A percentile compares a stretch with the other conserved stretches of the same genome.
Evolutionary conservation across 1,140 invertebrate genomes (phyloP).

Genomic region (Carposina sasakii): DNA sequence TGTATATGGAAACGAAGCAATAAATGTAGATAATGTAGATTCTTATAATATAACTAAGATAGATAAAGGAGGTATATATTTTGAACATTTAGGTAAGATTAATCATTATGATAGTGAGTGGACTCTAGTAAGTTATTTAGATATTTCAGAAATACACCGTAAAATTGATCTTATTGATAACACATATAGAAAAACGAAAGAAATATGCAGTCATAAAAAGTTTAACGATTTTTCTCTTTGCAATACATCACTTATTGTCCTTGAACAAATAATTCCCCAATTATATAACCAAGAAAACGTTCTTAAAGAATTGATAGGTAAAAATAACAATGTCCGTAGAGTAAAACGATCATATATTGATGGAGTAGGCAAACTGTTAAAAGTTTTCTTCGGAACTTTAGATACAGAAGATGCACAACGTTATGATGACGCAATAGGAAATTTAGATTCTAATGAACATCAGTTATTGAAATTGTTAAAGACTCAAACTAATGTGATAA

Average conservation of each 20-base stretch:
- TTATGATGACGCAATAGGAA: conserved; percentile 6
- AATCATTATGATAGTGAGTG: conserved; percentile 14
- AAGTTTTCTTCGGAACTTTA: background rate
- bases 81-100: conserved; percentile 13
- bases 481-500: conserved; percentile 8
- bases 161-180: conserved; percentile 13
- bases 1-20: background rate
- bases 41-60: conserved; percentile 11
- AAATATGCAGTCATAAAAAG: conserved; percentile 7
- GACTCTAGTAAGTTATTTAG: conserved; percentile 12
- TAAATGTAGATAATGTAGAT: background rate
- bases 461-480: conserved; percentile 6
- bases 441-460: conserved; percentile 10
- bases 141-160: conserved; percentile 9
- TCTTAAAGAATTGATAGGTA: background rate
- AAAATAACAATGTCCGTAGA: background rate
- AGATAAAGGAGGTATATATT: conserved; percentile 10
- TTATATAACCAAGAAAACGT: conserved; percentile 3
- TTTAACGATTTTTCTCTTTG: conserved; percentile 8
- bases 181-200: conserved; percentile 11
- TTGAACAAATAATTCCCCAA: conserved; percentile 20
- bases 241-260: conserved; percentile 9
- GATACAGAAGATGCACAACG: background rate
- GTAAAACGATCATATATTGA: background rate
- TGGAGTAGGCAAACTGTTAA: background rate